Conservation (phyloP, 2,113 vertebrate genomes). For the Cacatua alba region DNA sequence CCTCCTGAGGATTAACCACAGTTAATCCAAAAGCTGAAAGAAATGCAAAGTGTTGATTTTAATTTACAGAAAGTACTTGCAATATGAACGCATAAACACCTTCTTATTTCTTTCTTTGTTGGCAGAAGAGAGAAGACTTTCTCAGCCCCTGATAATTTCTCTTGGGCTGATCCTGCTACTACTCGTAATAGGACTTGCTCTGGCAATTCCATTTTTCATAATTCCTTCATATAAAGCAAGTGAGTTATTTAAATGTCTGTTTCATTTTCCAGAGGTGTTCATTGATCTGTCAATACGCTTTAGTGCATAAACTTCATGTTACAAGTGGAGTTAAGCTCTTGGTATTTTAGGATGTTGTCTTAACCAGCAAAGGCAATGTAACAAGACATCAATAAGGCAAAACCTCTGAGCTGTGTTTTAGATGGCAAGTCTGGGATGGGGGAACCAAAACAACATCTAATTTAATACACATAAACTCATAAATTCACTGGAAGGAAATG, state of each 20-base stretch:
- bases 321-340: neutral
- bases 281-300: neutral
- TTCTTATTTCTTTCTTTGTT: neutral
- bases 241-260: constrained; percentile 46
- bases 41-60: neutral
- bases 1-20: neutral
- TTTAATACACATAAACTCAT: neutral
- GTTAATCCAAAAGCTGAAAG: neutral
- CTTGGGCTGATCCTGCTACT: constrained; percentile 48
- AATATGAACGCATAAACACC: neutral
- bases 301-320: neutral
- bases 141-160: neutral
- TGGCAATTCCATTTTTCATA: constrained; percentile 40
- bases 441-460: neutral
- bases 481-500: neutral
- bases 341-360: neutral
- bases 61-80: neutral
- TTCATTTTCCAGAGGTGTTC: neutral
- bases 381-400: neutral
- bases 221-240: constrained; percentile 70
- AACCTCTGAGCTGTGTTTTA: neutral
- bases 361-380: neutral
- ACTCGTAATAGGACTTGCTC: neutral
- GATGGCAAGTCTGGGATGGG: neutral
- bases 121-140: constrained; percentile 8